phyloP scores from a whole-genome alignment of 1,140 invertebrate genomes.

The Drosophila pandora region DNA sequence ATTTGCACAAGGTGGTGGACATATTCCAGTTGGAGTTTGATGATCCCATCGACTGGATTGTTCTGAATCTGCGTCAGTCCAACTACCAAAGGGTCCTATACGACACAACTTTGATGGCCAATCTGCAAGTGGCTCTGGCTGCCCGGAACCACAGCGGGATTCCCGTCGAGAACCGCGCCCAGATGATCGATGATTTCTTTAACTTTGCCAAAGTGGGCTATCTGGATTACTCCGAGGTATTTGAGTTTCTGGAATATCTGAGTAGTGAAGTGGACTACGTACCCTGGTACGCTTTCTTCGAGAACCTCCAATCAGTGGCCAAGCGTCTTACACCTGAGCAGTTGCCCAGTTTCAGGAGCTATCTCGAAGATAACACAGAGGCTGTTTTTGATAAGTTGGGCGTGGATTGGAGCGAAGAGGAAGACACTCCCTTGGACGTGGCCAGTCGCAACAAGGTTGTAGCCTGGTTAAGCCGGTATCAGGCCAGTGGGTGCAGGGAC shows the following conservation, averaged over 20 bases:
- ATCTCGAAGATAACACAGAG: slow-evolving; percentile 40
- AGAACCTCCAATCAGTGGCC: slow-evolving; percentile 41
- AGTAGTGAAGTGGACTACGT: slow-evolving; percentile 85
- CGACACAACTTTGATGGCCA: slow-evolving; percentile 85
- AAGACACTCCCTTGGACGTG: slow-evolving; percentile 65
- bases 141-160: slow-evolving; percentile 84
- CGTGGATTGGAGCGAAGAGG: slow-evolving; percentile 14
- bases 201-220: slow-evolving; percentile 86
- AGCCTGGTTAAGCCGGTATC: slow-evolving; percentile 85
- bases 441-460: slow-evolving; percentile 80
- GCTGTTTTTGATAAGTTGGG: slow-evolving; percentile 51
- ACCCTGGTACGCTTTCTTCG: slow-evolving; percentile 85
- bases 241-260: slow-evolving; percentile 85
- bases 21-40: slow-evolving; percentile 49
- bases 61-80: slow-evolving; percentile 84
- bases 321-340: slow-evolving; percentile 43
- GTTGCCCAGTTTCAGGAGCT: slow-evolving; percentile 50
- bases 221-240: slow-evolving; percentile 84
- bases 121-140: slow-evolving; percentile 83
- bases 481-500: slow-evolving; percentile 81
- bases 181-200: slow-evolving; percentile 91
- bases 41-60: slow-evolving; percentile 78
- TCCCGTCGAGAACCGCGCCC: slow-evolving; percentile 89
- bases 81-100: slow-evolving; percentile 88
- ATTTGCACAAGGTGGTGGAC: slow-evolving; percentile 83